Evolutionary conservation across 2,113 vertebrate species (phyloP), one percentile per base, ranked within the genome.

Genomic region (Heloderma charlesbogerti): DNA sequence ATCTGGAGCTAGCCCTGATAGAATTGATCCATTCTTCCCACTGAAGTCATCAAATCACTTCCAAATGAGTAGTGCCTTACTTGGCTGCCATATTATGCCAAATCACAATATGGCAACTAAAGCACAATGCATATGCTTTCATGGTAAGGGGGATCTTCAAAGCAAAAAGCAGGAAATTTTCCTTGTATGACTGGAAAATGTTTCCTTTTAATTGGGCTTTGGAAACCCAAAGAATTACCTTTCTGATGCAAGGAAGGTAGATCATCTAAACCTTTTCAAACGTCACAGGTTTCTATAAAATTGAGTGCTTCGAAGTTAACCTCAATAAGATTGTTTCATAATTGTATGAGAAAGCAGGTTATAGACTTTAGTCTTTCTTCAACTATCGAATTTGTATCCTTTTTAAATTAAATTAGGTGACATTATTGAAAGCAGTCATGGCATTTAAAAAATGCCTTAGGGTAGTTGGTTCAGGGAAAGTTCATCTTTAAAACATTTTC

Each of bases 341-440:
- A 81, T 18, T 66, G 69, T 88, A 80, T 88, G 9, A 83, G 1
- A 92, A 20, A 2, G 1, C 29, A 69, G 31, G 63, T 66, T 83
- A 89, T 20, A 1, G 88, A 2, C 29, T 20, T 43, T 75, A 86
- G 0, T 75, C 69, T 0, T 12, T 54, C 45, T 71, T n/a, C 57
- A 78, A 81, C n/a, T 84, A 43, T 51, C 81, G 84, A 4, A 82
- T 89, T 77, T 27, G 31, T 7, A 84, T 37, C 88, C 79, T 1
- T 72, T 87, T 89, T 2, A 51, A 91, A 81, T 34, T 63, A 89
- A 78, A 27, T 60, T 90, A 86, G 90, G 67, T 40, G 75, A 40
- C 90, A 88, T 37, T 43, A 83, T 63, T 86, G 27, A 85, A 92
- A 93, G 37, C 20, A 89, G 91, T 72, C 4, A 27, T 82, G 51